Base-by-base conservation (phyloP, 37 sponge, comb jelly and placozoan species). In the Petrosia ficiformis region DNA sequence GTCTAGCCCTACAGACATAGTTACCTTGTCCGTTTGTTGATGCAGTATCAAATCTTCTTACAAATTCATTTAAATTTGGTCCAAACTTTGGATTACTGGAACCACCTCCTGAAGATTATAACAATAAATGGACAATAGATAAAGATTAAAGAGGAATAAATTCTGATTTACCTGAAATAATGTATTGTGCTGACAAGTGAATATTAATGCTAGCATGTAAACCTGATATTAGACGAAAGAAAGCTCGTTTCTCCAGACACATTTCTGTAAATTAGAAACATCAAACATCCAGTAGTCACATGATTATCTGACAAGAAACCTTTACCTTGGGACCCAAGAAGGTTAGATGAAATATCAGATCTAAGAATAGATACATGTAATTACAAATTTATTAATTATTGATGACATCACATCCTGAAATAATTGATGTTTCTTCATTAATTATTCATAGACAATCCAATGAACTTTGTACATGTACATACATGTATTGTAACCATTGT, bases 181-280 rank as follows among this genome's bases (percentile, higher is more conserved):
- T 21, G 35, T 95, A 90, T 25, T 79, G 39, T 22, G 96, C 99
- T 24, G 94, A 87, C 3, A 98, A 79, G 63, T 98, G 99, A 21
- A 90, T 82, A 59, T 84, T 95, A 73, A 98, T 95, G 69, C 96
- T 95, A 77, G 99, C 77, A 77, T 98, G 99, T 66, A 98, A 42
- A 4, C 99, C 99, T n/a, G 99, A 98, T 0, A 98, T 76, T 21
- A 89, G 43, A 0, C 99, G 79, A 31, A 82, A 98, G 77, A 93
- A 98, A 1, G 90, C 99, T 44, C 99, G 80, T 76, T 98, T 93
- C 80, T 98, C 99, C 43, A 92, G 59, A 85, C 99, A 98, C 84
- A 95, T 75, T 3, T 59, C 92, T 86, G 57, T 48, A 69, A 59
- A 43, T 30, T 63, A n/a, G 48, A 56, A 32, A 76, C 28, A 24